Percentiles rank a stretch among this genome's conserved stretches.
Evolutionary conservation across 2,797 vertebrate species (phyloP).

Genomic region (Ciconia nigra): DNA sequence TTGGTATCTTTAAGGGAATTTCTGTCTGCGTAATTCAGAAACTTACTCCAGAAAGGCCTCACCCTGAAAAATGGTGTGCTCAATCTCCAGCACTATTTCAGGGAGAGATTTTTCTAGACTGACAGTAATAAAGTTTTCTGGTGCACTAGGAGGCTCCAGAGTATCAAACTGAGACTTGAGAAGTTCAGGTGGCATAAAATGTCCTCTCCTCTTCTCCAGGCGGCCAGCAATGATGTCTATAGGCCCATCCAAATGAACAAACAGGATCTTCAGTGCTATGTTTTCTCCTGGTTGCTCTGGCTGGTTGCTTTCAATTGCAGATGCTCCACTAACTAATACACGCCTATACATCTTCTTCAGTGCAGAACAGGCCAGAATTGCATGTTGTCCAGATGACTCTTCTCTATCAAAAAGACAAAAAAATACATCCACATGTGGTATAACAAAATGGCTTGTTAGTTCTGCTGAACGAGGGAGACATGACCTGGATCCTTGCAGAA

Average conservation of each 20-base stretch:
- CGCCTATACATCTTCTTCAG: slow-evolving; percentile 85
- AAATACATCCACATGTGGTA: not conserved
- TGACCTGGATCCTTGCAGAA: not conserved
- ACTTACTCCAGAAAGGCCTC: not conserved
- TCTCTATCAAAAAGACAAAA: slow-evolving; percentile 59
- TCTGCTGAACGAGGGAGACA: not conserved
- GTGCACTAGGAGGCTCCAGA: slow-evolving; percentile 81
- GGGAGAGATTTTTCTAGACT: slow-evolving; percentile 74
- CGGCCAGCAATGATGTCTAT: slow-evolving; percentile 78
- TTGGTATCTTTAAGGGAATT: not conserved
- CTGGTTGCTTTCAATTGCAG: not conserved
- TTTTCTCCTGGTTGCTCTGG: not conserved
- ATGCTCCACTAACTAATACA: slow-evolving; percentile 76
- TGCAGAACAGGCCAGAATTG: slow-evolving; percentile 87
- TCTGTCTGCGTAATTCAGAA: not conserved
- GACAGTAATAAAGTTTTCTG: slow-evolving; percentile 81
- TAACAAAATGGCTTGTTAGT: not conserved
- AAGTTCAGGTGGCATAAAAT: slow-evolving; percentile 86
- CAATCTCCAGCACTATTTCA: slow-evolving; percentile 76
- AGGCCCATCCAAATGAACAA: slow-evolving; percentile 83
- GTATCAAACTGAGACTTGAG: slow-evolving; percentile 85
- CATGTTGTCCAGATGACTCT: slow-evolving; percentile 64
- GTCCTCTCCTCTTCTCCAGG: slow-evolving; percentile 78
- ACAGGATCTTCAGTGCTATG: slow-evolving; percentile 69
- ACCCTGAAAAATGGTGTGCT: not conserved